phyloP scores from a whole-genome alignment of 37 sponge, comb jelly and placozoan genomes.

The Diacarnus erythraeanus region DNA sequence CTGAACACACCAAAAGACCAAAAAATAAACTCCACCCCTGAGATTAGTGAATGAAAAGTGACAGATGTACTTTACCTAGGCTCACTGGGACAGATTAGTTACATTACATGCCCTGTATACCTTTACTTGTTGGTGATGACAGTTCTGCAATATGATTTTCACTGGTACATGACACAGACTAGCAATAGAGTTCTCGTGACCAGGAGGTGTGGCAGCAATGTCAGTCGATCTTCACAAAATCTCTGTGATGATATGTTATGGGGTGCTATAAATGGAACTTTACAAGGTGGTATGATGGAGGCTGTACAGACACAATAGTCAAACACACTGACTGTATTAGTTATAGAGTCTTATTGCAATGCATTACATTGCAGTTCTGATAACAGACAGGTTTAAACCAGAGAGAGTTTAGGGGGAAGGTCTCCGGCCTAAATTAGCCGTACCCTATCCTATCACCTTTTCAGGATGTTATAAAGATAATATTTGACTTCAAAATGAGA shows the following conservation, averaged over 20 bases:
- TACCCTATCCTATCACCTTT: neutral
- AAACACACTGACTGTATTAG: too few relatives aligned
- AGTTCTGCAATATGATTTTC: conserved; percentile 48
- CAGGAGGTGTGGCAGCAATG: too few relatives aligned
- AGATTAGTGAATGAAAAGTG: too few relatives aligned
- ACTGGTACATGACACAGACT: conserved; percentile 43
- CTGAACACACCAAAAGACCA: too few relatives aligned
- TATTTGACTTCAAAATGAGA: neutral
- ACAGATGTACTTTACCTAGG: too few relatives aligned
- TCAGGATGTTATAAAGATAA: neutral
- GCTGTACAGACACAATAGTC: too few relatives aligned
- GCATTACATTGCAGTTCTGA: too few relatives aligned
- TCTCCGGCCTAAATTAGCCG: neutral
- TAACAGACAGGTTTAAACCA: too few relatives aligned
- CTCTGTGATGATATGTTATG: conserved; percentile 1
- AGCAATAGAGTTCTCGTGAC: too few relatives aligned
- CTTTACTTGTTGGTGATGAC: conserved; percentile 16
- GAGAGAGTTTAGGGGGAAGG: neutral
- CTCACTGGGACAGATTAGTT: neutral
- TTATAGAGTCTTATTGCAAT: too few relatives aligned
- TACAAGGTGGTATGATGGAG: conserved; percentile 32
- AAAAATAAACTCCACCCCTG: too few relatives aligned
- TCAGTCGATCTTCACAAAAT: neutral
- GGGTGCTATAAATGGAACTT: conserved; percentile 57
- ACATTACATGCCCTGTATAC: conserved; percentile 1